Evolutionary conservation across 2,113 vertebrate genomes (phyloP), one percentile per base, ranked within the genome.

Genomic region (Pseudolaguvia tuberculata): DNA sequence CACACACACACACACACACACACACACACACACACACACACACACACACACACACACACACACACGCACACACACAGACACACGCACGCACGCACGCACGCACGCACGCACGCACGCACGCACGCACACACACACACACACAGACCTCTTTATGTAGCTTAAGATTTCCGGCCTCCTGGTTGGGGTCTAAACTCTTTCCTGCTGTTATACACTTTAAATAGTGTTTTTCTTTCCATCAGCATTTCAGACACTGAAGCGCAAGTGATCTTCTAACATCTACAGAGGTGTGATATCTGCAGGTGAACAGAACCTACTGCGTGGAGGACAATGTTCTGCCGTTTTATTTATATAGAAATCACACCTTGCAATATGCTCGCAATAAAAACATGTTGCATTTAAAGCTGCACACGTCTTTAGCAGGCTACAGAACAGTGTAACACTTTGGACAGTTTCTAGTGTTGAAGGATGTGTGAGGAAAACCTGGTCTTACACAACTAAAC

Each of bases 311-410:
- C 13, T 25, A 12, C 1, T 20, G 21, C 67, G 14, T n/a, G 20
- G 25, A 52, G 31, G 47, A 25, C 48, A 55, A 10, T 21, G 39
- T 65, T 45, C 13, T 23, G 35, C 20, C 42, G 20, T 14, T 45
- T 42, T 65, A 65, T 65, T 25, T 25, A 65, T 47, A 65, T n/a
- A 53, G 1, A 53, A 7, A n/a, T 65, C 21, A 25, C 62, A 65
- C 62, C 42, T 65, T 21, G 23, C 62, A 48, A 65, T 65, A 47
- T 65, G 39, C 62, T 65, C 4, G n/a, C n/a, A n/a, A n/a, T 11
- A 63, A 23, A 5, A 21, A 45, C 61, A 63, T 4, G 42, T 21
- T 20, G 11, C 42, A 70, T 55, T 70, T 56, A 42, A 18, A 70
- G 25, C 35, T 18, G 66, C 66, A 69, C 23, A 2, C 18, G 11